phyloP scores from a whole-genome alignment of 30 jellyfish, hydroid and myxozoan genomes.

The Chrysaora quinquecirrha region DNA sequence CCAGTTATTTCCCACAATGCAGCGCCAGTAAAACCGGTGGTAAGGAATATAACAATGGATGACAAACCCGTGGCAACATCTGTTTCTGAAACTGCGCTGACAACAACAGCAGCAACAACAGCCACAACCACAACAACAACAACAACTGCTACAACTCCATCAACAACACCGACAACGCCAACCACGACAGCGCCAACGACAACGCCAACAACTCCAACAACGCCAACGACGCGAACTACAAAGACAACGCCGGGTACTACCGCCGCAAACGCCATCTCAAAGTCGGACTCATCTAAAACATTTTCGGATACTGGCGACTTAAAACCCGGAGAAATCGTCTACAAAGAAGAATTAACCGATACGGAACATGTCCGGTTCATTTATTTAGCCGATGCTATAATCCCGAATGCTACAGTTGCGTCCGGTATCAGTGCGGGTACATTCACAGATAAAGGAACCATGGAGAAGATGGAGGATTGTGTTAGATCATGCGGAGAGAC shows the following conservation, averaged over 20 bases:
- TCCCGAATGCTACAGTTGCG: slow-evolving; percentile 72
- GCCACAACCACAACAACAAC: slow-evolving; percentile 33
- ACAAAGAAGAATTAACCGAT: slow-evolving; percentile 84
- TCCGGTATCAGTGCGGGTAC: slow-evolving; percentile 93
- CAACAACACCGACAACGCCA: slow-evolving; percentile 9
- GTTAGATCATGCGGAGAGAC: slow-evolving; percentile 85
- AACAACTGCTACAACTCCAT: not conserved
- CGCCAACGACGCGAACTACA: slow-evolving; percentile 36
- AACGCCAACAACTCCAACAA: slow-evolving; percentile 5
- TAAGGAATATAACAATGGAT: not conserved
- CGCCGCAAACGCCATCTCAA: slow-evolving; percentile 21
- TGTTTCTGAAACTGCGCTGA: slow-evolving; percentile 18
- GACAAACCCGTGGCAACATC: slow-evolving; percentile 28
- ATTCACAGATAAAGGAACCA: slow-evolving; percentile 83
- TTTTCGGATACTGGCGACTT: slow-evolving; percentile 16
- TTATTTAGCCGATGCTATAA: slow-evolving; percentile 57
- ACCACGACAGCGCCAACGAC: slow-evolving; percentile 12
- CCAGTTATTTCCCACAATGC: not conserved
- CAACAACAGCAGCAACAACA: slow-evolving; percentile 40
- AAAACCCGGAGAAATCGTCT: slow-evolving; percentile 81
- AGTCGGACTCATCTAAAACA: slow-evolving; percentile 12
- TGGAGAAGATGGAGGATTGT: slow-evolving; percentile 87
- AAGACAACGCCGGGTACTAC: slow-evolving; percentile 32
- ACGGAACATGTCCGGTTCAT: slow-evolving; percentile 69
- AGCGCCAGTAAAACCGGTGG: not conserved